Conservation (phyloP, 2,888 invertebrate species). For the Agrochola lota region DNA sequence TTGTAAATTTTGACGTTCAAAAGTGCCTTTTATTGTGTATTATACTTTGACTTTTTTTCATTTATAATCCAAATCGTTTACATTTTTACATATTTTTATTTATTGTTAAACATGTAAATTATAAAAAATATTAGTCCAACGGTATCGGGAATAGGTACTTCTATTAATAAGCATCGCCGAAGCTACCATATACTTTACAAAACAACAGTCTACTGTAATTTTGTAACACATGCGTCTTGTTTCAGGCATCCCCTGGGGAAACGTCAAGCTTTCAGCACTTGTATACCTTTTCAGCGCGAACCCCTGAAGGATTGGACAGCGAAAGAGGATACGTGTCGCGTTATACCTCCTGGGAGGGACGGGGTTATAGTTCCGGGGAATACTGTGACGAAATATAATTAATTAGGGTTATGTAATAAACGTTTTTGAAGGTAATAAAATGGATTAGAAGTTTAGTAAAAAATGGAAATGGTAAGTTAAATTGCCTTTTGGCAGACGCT, state of each 20-base stretch:
- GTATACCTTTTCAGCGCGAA: constrained; percentile 12
- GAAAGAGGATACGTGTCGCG: constrained; percentile 15
- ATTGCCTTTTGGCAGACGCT: background rate
- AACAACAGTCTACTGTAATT: constrained; percentile 9
- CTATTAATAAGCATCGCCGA: background rate
- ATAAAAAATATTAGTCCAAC: background rate
- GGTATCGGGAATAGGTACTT: background rate
- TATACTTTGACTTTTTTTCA: too few relatives aligned
- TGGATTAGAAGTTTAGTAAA: background rate
- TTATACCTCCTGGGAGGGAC: constrained; percentile 17
- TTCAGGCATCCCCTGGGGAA: constrained; percentile 16
- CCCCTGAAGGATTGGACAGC: background rate
- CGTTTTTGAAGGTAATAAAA: background rate
- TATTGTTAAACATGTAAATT: too few relatives aligned
- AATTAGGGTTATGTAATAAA: background rate
- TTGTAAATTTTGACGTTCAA: too few relatives aligned
- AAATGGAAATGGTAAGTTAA: background rate
- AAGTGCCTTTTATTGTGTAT: too few relatives aligned
- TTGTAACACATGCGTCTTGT: constrained; percentile 39
- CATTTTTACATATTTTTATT: too few relatives aligned
- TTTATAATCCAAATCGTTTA: too few relatives aligned
- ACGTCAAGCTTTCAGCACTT: constrained; percentile 46
- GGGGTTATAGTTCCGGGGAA: constrained; percentile 16
- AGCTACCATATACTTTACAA: background rate
- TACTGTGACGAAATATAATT: constrained; percentile 12